Evolutionary conservation across 1,140 invertebrate genomes (phyloP).

Genomic region (Leptinotarsa defecta): DNA sequence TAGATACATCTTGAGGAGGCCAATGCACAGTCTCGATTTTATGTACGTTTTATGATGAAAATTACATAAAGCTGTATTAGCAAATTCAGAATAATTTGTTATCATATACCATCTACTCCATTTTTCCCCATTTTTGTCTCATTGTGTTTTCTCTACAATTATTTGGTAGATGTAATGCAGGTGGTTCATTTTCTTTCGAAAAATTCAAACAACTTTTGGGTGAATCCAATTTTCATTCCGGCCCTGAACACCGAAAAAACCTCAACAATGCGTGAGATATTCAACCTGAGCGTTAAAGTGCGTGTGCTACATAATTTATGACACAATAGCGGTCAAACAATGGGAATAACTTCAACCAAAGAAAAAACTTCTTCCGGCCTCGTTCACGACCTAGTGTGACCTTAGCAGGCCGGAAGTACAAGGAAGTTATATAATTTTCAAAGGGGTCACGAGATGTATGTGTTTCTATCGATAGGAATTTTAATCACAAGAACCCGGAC

Average conservation of each 20-base stretch:
- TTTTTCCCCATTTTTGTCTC: too few species aligned
- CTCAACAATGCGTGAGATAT: not conserved
- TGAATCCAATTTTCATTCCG: not conserved
- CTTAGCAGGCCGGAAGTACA: not conserved
- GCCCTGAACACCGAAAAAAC: not conserved
- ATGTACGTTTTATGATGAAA: too few species aligned
- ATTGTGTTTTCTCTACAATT: too few species aligned
- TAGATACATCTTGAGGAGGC: too few species aligned
- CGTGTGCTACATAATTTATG: not conserved
- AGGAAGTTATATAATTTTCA: not conserved
- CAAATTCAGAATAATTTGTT: too few species aligned
- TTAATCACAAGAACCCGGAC: too few species aligned
- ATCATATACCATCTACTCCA: too few species aligned
- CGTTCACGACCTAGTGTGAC: slow-evolving; percentile 1
- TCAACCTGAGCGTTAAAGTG: not conserved
- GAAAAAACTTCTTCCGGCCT: not conserved
- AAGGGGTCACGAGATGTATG: not conserved
- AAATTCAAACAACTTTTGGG: too few species aligned
- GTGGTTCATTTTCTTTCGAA: too few species aligned
- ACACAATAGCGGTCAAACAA: not conserved
- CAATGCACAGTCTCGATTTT: too few species aligned
- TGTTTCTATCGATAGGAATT: not conserved
- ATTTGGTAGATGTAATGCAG: too few species aligned
- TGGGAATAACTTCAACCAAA: not conserved
- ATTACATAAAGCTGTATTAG: too few species aligned